phyloP scores from a whole-genome alignment of 2,888 invertebrate species.

The Elmis aenea region DNA sequence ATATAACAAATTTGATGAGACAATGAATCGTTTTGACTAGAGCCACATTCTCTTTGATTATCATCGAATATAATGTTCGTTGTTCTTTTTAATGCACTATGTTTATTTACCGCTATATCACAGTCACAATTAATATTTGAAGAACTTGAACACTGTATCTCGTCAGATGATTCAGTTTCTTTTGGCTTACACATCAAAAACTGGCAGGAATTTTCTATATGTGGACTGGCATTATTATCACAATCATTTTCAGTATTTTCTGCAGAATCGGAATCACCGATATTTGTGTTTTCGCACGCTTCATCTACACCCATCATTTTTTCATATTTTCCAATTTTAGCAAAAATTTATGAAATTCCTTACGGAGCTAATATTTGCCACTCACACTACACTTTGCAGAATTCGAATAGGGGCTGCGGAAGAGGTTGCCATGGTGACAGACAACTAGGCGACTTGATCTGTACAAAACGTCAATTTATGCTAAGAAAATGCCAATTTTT shows the following conservation, averaged over 20 bases:
- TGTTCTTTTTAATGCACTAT: slow-evolving; percentile 29
- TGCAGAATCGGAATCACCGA: slow-evolving; percentile 7
- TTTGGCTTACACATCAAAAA: slow-evolving; percentile 34
- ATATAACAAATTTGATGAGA: slow-evolving; percentile 10
- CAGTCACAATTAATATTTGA: slow-evolving; percentile 5
- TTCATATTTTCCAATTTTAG: slow-evolving; percentile 5
- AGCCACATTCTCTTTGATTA: slow-evolving; percentile 12
- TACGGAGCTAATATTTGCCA: too few species aligned
- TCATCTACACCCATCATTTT: slow-evolving; percentile 20
- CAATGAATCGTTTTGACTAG: slow-evolving; percentile 12
- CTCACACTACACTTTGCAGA: too few species aligned
- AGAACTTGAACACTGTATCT: slow-evolving; percentile 7
- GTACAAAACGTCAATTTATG: slow-evolving; percentile 6
- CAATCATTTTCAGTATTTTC: slow-evolving; percentile 15
- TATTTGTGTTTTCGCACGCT: slow-evolving; percentile 4
- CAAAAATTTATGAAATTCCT: slow-evolving; percentile 2
- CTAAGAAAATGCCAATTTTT: slow-evolving; percentile 2
- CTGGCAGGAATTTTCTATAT: slow-evolving; percentile 27
- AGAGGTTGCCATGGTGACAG: slow-evolving; percentile 44
- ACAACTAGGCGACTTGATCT: slow-evolving; percentile 36
- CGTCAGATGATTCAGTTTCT: slow-evolving; percentile 23
- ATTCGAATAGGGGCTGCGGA: slow-evolving; percentile 19
- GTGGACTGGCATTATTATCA: slow-evolving; percentile 20
- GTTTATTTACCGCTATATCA: slow-evolving; percentile 23
- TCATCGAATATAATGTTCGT: slow-evolving; percentile 20